Evolutionary conservation across 2,113 vertebrate genomes (phyloP), one percentile per base, ranked within the genome.

Genomic region (Rhinolophus sinicus): DNA sequence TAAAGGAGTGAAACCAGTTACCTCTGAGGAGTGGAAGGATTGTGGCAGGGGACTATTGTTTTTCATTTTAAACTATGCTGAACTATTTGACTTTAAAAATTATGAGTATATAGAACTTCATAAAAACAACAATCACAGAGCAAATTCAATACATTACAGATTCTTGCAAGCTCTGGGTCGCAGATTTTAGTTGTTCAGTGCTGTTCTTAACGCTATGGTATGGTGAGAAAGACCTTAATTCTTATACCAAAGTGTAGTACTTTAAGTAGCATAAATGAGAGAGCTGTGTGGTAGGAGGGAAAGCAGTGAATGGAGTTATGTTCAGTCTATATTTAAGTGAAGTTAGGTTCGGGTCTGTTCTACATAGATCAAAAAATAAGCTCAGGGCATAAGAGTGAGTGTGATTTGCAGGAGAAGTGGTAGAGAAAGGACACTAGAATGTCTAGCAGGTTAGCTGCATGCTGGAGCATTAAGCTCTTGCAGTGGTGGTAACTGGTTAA

Each of bases 1-100:
- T 21, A 21, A 78, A 90, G 47, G 44, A 19, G 4, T 19, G 24
- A 60, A 40, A 52, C 44, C 76, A 22, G 21, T 72, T 77, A 18
- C 54, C 14, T 93, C 35, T 69, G 64, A 6, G 58, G 54, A 21
- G 24, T 3, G 24, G 60, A 10, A 52, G 15, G 35, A 3, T 47
- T 24, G 26, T 30, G 26, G 24, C 8, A 60, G 10, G 35, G 35
- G 33, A 60, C 22, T 54, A 4, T 26, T 40, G 14, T 44, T 86
- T 95, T 87, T 62, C 8, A 26, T 89, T 92, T 84, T 93, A 86
- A 89, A 50, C 67, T 78, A 33, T 65, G 40, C 19, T 88, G 60
- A 72, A 38, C 54, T 62, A 56, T 40, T 80, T 93, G 78, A 86
- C 60, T 93, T 62, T 62, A 69, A 85, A 89, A 65, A 70, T 26